Percentiles rank a stretch among this genome's conserved stretches.
phyloP scores from a whole-genome alignment of 64 coral and sea anemone genomes.

The Exaiptasia diaphana region DNA sequence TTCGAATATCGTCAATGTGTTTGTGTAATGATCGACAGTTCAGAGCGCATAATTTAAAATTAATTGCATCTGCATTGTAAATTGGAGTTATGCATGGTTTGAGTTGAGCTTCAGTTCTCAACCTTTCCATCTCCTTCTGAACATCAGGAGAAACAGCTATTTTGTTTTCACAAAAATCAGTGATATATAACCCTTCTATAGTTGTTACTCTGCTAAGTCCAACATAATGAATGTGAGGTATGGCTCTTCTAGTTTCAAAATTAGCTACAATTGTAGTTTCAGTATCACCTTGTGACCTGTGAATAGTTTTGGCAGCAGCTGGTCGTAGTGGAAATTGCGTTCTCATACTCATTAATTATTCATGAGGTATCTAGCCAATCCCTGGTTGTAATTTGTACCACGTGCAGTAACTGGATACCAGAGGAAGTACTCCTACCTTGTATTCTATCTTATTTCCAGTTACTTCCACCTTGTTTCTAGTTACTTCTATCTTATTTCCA shows the following conservation, averaged over 20 bases:
- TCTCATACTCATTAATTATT: too few species aligned
- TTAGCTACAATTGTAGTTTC: not conserved
- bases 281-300: too few species aligned
- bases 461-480: too few species aligned
- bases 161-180: too few species aligned
- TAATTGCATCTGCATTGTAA: not conserved
- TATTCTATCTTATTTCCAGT: too few species aligned
- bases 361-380: too few species aligned
- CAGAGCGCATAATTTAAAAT: slow-evolving; percentile 23
- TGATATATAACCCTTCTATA: slow-evolving; percentile 34
- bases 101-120: slow-evolving; percentile 3
- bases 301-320: not conserved
- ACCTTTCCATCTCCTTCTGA: slow-evolving; percentile 14
- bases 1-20: slow-evolving; percentile 21
- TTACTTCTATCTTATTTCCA: too few species aligned
- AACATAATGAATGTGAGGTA: slow-evolving; percentile 48
- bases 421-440: too few species aligned
- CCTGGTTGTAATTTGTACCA: too few species aligned
- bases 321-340: too few species aligned
- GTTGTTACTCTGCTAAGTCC: slow-evolving; percentile 35
- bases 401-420: too few species aligned
- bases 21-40: slow-evolving; percentile 36
- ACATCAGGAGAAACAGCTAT: slow-evolving; percentile 3
- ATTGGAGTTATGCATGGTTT: not conserved
- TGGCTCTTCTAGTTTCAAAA: slow-evolving; percentile 17